These are phyloP conservation scores for Hozukius guyotensis DNA, from an alignment of 2,797 vertebrate genomes.

Conservation along the genomic window DNA sequence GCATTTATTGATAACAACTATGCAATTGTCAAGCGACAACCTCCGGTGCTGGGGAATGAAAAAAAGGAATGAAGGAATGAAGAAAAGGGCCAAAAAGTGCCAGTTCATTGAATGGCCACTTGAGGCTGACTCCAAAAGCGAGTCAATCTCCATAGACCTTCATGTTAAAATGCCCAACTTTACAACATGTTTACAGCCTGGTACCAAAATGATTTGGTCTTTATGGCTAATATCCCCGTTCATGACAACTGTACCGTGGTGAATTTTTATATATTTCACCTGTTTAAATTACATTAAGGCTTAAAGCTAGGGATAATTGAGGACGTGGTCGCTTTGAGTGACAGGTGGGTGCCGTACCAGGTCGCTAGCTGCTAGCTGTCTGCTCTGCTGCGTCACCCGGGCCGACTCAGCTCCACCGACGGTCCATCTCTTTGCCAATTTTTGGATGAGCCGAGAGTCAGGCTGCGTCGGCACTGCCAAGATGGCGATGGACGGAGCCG, in stretches of 20 bases:
- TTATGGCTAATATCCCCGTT: neutral
- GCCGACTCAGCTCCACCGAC: too few relatives aligned
- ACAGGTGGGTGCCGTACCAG: neutral
- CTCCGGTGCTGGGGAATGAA: too few relatives aligned
- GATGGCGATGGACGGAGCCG: rapidly evolving
- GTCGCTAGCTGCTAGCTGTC: neutral
- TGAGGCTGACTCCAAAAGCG: too few relatives aligned
- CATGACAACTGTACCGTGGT: neutral
- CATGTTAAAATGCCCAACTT: too few relatives aligned
- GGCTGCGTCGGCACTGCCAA: too few relatives aligned
- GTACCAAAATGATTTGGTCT: neutral
- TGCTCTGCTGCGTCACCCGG: neutral
- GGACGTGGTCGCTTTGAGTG: rapidly evolving
- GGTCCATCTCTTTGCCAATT: neutral
- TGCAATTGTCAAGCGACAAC: too few relatives aligned
- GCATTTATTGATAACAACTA: neutral
- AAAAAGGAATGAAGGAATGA: too few relatives aligned
- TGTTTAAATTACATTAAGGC: neutral
- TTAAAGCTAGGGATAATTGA: neutral
- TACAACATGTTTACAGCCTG: too few relatives aligned
- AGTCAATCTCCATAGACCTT: too few relatives aligned
- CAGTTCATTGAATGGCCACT: too few relatives aligned
- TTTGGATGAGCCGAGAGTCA: neutral
- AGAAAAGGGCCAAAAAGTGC: too few relatives aligned
- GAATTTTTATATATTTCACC: neutral